These are phyloP conservation scores for Abscondita cerata DNA, from an alignment of 2,888 invertebrate genomes.

Conservation along the genomic window DNA sequence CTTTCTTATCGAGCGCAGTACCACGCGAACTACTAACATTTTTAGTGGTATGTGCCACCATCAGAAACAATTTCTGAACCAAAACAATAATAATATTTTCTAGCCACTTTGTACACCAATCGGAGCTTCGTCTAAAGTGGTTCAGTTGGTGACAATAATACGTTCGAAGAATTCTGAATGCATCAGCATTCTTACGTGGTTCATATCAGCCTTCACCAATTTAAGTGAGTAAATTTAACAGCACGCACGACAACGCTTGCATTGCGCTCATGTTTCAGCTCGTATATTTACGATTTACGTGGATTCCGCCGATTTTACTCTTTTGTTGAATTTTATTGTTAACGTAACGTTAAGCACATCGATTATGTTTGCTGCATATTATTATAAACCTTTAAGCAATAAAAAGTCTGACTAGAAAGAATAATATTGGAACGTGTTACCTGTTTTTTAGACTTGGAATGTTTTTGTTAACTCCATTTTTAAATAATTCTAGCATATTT, in stretches of 20 bases:
- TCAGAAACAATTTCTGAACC: not conserved
- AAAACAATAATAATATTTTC: constrained; percentile 10
- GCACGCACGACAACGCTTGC: not conserved
- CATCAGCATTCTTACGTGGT: constrained; percentile 81
- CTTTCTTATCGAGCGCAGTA: constrained; percentile 59
- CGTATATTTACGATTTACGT: constrained; percentile 81
- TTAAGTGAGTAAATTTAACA: constrained; percentile 67
- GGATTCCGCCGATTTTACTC: constrained; percentile 76
- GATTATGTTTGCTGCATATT: constrained; percentile 73
- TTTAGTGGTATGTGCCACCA: constrained; percentile 67
- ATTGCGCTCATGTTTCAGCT: constrained; percentile 63
- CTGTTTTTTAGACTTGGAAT: no score
- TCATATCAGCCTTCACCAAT: constrained; percentile 82
- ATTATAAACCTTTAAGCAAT: constrained; percentile 60
- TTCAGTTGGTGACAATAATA: constrained; percentile 78
- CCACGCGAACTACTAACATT: constrained; percentile 64
- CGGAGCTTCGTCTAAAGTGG: constrained; percentile 82
- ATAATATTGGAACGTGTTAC: no score
- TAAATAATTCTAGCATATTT: no score
- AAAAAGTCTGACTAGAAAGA: constrained; percentile 11
- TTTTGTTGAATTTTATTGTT: constrained; percentile 76
- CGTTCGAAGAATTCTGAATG: constrained; percentile 75
- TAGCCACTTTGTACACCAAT: constrained; percentile 80
- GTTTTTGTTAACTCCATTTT: no score
- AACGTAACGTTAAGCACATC: constrained; percentile 74